Evolutionary conservation across 2,797 vertebrate genomes (phyloP).

Genomic region (Megalops cyprinoides): DNA sequence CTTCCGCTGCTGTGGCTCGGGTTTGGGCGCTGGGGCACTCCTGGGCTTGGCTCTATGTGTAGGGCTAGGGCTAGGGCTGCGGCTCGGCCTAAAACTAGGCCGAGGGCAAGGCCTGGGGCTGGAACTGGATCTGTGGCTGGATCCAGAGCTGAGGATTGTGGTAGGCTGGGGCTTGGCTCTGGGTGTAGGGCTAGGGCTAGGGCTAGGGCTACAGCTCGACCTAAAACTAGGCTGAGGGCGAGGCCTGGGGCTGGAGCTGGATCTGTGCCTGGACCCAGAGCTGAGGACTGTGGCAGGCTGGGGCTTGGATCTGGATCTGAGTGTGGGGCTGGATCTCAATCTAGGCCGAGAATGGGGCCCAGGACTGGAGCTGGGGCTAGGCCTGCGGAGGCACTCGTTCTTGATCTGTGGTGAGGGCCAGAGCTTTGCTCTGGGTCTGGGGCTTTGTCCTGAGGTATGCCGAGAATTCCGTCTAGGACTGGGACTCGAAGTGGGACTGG

Average conservation of each 20-base stretch:
- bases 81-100: slow-evolving; percentile 48
- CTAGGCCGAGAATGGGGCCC: slow-evolving; percentile 57
- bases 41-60: slow-evolving; percentile 58
- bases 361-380: not conserved
- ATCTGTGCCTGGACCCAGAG: slow-evolving; percentile 44
- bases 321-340: slow-evolving; percentile 45
- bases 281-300: not conserved
- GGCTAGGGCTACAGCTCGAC: slow-evolving; percentile 56
- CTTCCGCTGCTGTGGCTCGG: slow-evolving; percentile 56
- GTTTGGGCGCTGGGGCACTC: slow-evolving; percentile 35
- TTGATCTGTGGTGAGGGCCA: too few species aligned
- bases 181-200: slow-evolving; percentile 42
- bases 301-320: slow-evolving; percentile 24
- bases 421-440: too few species aligned
- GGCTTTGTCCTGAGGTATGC: too few species aligned
- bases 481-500: too few species aligned
- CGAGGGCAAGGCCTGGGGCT: slow-evolving; percentile 47
- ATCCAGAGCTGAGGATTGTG: slow-evolving; percentile 16
- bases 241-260: slow-evolving; percentile 58
- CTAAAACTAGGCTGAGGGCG: slow-evolving; percentile 50
- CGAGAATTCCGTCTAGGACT: too few species aligned
- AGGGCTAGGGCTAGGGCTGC: slow-evolving; percentile 49
- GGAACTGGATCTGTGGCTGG: slow-evolving; percentile 47
- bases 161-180: too few species aligned
- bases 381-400: too few species aligned